Base-by-base conservation (phyloP, 1,140 invertebrate species). In the Cydia pomonella region DNA sequence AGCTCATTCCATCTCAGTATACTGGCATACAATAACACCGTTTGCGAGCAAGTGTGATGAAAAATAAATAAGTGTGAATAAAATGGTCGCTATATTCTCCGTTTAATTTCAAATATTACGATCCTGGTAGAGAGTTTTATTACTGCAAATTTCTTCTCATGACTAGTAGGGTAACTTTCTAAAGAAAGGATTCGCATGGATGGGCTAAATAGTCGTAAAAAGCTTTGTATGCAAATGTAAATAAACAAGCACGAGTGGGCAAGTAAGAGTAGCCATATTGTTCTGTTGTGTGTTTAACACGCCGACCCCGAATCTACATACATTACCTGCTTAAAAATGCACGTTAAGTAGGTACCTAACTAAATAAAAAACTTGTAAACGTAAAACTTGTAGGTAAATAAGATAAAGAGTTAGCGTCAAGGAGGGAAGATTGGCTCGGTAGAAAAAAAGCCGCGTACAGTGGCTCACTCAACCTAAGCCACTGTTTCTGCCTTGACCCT, bases 211-310 rank as follows among this genome's bases (percentile, higher is more conserved):
- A 33, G 64, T 33, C 64, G 64, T 69, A 69, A 69, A 69, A 69
- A 69, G 64, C 64, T 69, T 69, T 69, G 64, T 69, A 69, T 69
- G 64, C n/a, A 69, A 69, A 69, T 69, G 29, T 33, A 41, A 69
- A 38, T 69, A 69, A 9, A 69, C 29, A 66, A 33, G 63, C 12
- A 12, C 9, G n/a, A 59, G 53, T 59, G 10, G 53, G 53, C 21
- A 66, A 38, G 64, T 69, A 38, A 38, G 53, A 59, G 53, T 59
- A 21, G 53, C 53, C 53, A 59, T 23, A 23, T 23, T 59, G 53
- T 59, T 59, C n/a, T 53, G 16, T 59, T 69, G 64, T 69, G 1
- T 41, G 64, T 69, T 29, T 66, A 66, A 33, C 64, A n/a, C 27
- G 13, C 3, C 64, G 63, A 66, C 63, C 63, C 16, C 50, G 12